Percentiles rank a stretch among this genome's conserved stretches.
phyloP scores from a whole-genome alignment of 2,113 vertebrate species.

The Madoqua kirkii region DNA sequence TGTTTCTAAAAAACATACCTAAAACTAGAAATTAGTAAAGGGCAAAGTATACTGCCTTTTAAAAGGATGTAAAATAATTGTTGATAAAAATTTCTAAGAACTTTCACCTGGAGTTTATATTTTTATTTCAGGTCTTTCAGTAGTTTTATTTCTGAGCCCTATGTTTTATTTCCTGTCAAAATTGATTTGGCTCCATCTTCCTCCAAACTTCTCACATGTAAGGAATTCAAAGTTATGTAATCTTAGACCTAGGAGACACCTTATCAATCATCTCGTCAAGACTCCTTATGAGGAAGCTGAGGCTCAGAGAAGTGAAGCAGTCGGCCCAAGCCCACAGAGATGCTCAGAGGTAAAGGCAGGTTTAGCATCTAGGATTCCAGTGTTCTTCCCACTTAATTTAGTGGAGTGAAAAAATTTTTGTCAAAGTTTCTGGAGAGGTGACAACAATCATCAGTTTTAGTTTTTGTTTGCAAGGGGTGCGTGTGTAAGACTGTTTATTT shows the following conservation, averaged over 20 bases:
- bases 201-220: neutral
- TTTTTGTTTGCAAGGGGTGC: constrained; percentile 18
- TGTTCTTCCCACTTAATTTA: neutral
- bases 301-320: neutral
- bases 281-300: neutral
- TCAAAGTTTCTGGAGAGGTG: neutral
- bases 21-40: neutral
- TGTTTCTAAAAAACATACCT: neutral
- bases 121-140: constrained; percentile 1
- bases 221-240: neutral
- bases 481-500: constrained; percentile 42
- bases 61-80: constrained; percentile 30
- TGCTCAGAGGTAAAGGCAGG: neutral
- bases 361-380: neutral
- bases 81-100: neutral
- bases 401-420: neutral
- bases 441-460: constrained; percentile 31
- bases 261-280: neutral
- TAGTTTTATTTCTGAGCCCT: neutral
- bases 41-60: neutral
- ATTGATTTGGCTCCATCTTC: neutral
- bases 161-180: neutral
- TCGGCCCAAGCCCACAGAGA: neutral
- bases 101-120: constrained; percentile 14
- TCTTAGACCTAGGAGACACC: neutral